Evolutionary conservation across 1,140 invertebrate genomes (phyloP).

Genomic region (Heliconius hewitsoni): DNA sequence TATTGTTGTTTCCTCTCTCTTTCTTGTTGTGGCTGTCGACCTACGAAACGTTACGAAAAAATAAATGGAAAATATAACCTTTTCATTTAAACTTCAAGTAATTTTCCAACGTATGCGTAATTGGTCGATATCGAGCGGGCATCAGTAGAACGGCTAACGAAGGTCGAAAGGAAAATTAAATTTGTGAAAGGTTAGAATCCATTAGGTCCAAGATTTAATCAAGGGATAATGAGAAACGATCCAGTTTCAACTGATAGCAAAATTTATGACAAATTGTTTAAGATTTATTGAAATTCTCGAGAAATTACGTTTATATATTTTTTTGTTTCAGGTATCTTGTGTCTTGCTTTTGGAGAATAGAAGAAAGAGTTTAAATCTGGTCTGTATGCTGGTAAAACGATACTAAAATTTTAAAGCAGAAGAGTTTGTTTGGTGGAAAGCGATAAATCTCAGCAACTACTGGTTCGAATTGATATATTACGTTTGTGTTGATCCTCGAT

Average conservation of each 20-base stretch:
- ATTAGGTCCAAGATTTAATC: conserved; percentile 36
- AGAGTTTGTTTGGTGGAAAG: no score
- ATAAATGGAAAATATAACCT: background rate
- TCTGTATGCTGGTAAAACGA: background rate
- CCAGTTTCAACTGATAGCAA: conserved; percentile 16
- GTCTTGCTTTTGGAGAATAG: background rate
- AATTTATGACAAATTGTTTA: conserved; percentile 18
- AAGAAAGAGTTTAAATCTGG: background rate
- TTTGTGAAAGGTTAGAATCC: conserved; percentile 35
- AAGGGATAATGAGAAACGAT: conserved; percentile 35
- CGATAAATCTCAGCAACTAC: no score
- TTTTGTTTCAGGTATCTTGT: background rate
- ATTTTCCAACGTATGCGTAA: conserved; percentile 20
- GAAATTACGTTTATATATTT: background rate
- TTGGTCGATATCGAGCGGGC: conserved; percentile 20
- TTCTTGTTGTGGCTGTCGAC: background rate
- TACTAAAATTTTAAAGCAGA: no score
- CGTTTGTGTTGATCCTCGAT: no score
- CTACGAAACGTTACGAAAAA: background rate
- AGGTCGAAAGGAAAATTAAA: conserved; percentile 34
- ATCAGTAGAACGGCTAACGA: conserved; percentile 29
- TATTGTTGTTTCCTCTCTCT: no score
- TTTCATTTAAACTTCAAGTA: conserved; percentile 4
- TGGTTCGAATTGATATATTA: no score
- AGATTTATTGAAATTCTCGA: conserved; percentile 1